A percentile compares a stretch with the other conserved stretches of the same genome.
Evolutionary conservation across 2,113 vertebrate species (phyloP).

Genomic region (Entelurus aequoreus): DNA sequence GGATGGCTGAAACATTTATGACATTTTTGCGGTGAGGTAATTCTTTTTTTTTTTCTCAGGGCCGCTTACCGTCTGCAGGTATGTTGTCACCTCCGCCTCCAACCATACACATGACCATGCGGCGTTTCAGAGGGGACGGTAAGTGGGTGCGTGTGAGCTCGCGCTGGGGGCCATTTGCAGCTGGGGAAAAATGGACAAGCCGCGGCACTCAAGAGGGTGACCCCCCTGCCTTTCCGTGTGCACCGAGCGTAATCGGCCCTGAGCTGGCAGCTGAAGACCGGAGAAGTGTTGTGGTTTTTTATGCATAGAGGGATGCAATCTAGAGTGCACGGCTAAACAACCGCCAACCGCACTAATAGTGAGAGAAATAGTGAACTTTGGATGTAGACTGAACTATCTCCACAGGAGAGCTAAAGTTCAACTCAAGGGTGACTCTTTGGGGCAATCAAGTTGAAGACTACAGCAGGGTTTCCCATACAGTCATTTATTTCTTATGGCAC

Average conservation of each 20-base stretch:
- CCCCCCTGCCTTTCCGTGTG: constrained; percentile 1
- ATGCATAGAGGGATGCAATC: neutral
- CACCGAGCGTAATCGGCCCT: neutral
- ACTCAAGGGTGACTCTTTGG: too few relatives aligned
- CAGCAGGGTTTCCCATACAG: too few relatives aligned
- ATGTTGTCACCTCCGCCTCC: constrained; percentile 5
- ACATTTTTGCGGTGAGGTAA: constrained; percentile 2
- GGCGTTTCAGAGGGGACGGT: neutral
- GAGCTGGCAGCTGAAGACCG: neutral
- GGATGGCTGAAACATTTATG: constrained; percentile 3
- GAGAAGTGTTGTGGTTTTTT: neutral
- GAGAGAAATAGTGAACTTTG: too few relatives aligned
- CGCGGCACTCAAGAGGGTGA: constrained; percentile 5
- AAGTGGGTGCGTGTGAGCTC: constrained; percentile 1
- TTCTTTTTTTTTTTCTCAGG: neutral
- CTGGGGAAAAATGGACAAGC: constrained; percentile 6
- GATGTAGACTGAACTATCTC: too few relatives aligned
- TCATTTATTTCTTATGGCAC: too few relatives aligned
- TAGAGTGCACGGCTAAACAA: neutral
- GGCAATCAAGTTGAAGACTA: too few relatives aligned
- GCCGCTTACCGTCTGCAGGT: constrained; percentile 2
- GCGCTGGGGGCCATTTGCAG: constrained; percentile 7
- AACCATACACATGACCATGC: constrained; percentile 1
- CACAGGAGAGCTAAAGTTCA: too few relatives aligned
- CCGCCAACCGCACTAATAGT: neutral